Base-by-base conservation (phyloP, 2,797 vertebrate species). In the Phalloptychus januarius region DNA sequence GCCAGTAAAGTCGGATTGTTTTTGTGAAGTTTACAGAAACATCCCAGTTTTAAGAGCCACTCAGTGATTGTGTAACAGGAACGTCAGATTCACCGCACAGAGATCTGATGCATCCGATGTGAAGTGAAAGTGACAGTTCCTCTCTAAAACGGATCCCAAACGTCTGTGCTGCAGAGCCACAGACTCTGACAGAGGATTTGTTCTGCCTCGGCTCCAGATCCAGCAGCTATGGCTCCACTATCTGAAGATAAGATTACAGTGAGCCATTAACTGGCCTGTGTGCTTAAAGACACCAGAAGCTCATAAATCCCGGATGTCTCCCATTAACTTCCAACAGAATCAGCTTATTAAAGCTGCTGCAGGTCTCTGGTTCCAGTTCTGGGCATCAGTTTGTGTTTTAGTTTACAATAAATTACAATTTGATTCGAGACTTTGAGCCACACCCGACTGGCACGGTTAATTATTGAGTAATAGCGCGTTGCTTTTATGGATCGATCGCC, bases 401-500 rank as follows among this genome's bases (percentile, higher is more conserved):
- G 25, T 13, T 69, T 2, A 69, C 40, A 42, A 25, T 42, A 40
- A 42, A 69, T 40, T 69, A n/a, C 10, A 33, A 40, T 71, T 33
- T 69, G 36, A 48, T 2, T 42, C 72, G 33, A 74, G 38, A 71
- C 36, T 46, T 6, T 33, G 5, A 48, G 76, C 79, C 10, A 0
- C 33, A 8, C 76, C 86, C 71, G 44, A 78, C 7, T 78, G 75
- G 42, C 18, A 1, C 23, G 2, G 44, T 92, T 33, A 89, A 93
- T 91, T 79, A 93, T 89, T 83, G 0, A 92, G 81, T 31, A 31
- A 77, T 77, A 5, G 6, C 76, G 46, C 72, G 2, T 70, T 79
- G 7, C 2, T 4, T 33, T 36, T 42, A 33, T 58, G 52, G 79
- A 86, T 90, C 44, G 12, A 81, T 82, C 79, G 77, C 69, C 76